phyloP scores from a whole-genome alignment of 2,888 invertebrate genomes.

The Lasius fuliginosus region DNA sequence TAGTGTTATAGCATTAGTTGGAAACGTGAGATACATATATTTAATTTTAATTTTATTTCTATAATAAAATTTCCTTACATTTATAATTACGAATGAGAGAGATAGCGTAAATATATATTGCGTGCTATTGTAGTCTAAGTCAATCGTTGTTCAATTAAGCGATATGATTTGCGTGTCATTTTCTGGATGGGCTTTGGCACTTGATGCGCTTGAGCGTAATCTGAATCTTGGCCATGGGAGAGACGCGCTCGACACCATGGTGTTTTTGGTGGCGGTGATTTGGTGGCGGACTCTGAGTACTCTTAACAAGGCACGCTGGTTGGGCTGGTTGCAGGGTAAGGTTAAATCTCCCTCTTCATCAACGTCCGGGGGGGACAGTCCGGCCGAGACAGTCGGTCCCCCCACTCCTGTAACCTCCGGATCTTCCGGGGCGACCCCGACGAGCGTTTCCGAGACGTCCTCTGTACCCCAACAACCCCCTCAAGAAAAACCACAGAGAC shows the following conservation, averaged over 20 bases:
- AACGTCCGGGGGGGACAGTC: conserved; percentile 85
- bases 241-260: conserved; percentile 70
- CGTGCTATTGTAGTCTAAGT: conserved; percentile 34
- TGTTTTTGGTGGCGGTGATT: conserved; percentile 71
- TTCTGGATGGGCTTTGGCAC: conserved; percentile 70
- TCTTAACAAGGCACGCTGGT: conserved; percentile 83
- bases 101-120: conserved; percentile 21
- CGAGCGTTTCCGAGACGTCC: conserved; percentile 81
- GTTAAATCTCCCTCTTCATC: conserved; percentile 86
- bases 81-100: conserved; percentile 10
- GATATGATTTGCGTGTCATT: conserved; percentile 51
- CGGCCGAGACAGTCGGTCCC: conserved; percentile 83
- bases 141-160: conserved; percentile 33
- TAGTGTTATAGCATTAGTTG: background rate
- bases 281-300: conserved; percentile 83
- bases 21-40: background rate
- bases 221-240: conserved; percentile 60
- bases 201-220: conserved; percentile 71
- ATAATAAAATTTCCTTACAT: background rate
- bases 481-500: conserved; percentile 88
- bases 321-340: conserved; percentile 86
- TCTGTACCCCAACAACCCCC: conserved; percentile 82
- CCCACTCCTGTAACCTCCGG: conserved; percentile 83
- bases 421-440: conserved; percentile 82
- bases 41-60: conserved; percentile 17